Base-by-base conservation (phyloP, 2,113 vertebrate genomes). In the Perccottus glenii region DNA sequence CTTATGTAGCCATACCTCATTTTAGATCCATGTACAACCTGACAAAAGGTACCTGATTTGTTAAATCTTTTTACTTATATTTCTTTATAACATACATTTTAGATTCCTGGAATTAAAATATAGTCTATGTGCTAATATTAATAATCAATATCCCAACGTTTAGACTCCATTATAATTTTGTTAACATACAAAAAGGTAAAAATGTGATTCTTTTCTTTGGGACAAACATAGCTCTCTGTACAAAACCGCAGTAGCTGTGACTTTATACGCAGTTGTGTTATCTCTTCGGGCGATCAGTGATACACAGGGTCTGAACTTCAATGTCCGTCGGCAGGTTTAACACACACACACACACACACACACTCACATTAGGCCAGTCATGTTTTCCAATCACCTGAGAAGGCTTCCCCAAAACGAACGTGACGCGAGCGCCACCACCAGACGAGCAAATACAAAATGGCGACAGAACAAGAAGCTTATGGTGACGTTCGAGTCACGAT, bases 291-390 rank as follows among this genome's bases (percentile, higher is more conserved):
- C 58, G 75, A 78, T 71, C 76, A 68, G 57, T 61, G 53, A 70
- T 60, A 82, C 87, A 87, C 83, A 86, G 87, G 86, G 87, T 87
- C 87, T 84, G 87, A 88, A 67, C 83, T 87, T 85, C 67, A 56
- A 66, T 52, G 68, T 75, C 67, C 16, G 42, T 52, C 69, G 49
- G 49, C 50, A 49, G 75, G 48, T 36, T 19, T 55, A 36, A 55
- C 52, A 33, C 52, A 55, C 19, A 70, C 19, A 27, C 19, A 27
- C 19, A 52, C 48, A 78, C 71, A 56, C 59, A 60, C 62, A 64
- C 66, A 51, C 63, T 70, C 61, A 68, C 59, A 27, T 77, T 75
- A 53, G 44, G 70, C 62, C 60, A 11, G 52, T 52, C 16, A 56
- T 43, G 7, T 57, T 45, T 42, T 32, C 61, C 11, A 58, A 58